Evolutionary conservation across 2,797 vertebrate species (phyloP), one percentile per base, ranked within the genome.

Genomic region (Sparus aurata): DNA sequence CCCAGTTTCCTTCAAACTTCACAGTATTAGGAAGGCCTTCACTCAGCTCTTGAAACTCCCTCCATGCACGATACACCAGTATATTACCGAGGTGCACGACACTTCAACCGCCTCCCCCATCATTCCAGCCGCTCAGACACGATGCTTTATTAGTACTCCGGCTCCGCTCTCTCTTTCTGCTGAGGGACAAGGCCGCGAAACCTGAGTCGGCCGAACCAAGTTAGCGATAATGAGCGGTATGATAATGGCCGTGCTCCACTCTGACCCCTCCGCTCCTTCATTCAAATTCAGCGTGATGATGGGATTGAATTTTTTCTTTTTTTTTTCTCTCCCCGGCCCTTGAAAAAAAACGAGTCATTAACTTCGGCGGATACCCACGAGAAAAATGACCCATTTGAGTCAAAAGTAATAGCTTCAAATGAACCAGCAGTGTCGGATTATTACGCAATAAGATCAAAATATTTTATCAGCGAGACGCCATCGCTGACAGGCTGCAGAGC

Each of bases 261-360:
- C 75, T 87, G 87, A 92, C 88, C 88, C 88, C 81, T 49, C 55
- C 69, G 57, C 74, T 70, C 25, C 83, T 85, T 74, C 34, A 89
- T 89, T 90, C 81, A 84, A 73, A 90, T 89, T 87, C 86, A 76
- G 34, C 22, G 55, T 13, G 62, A 84, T 69, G 84, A 90, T 78
- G 65, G 65, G 76, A 81, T 57, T 86, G 60, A 89, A 82, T 87
- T 34, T 34, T 79, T 87, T 27, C 3, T 79, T 82, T 49, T 63
- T 27, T n/a, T n/a, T n/a, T n/a, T 27, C 27, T 27, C 4, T 82
- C 55, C 34, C 50, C 22, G 52, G 77, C 30, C 47, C 43, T 18
- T 60, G 46, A 34, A 34, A 7, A 30, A 6, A 34, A 34, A 6
- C 46, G 65, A 84, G 76, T 81, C 82, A 83, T 89, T 89, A 87